phyloP scores from a whole-genome alignment of 1,140 invertebrate genomes.

The Archivesica marissinica region DNA sequence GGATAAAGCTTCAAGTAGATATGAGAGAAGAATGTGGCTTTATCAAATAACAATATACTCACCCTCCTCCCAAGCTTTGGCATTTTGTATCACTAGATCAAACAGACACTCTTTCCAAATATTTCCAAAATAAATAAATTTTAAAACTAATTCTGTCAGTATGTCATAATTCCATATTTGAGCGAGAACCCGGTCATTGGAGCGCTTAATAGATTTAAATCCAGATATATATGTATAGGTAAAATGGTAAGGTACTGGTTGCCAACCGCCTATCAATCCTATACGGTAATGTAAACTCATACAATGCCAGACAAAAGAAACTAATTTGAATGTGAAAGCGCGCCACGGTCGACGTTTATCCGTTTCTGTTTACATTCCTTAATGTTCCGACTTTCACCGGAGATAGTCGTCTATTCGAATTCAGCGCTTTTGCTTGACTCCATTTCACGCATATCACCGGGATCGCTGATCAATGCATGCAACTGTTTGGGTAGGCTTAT shows the following conservation, averaged over 20 bases:
- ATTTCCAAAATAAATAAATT: conserved; percentile 25
- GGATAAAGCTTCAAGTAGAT: not conserved
- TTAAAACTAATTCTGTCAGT: conserved; percentile 30
- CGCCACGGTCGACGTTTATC: conserved; percentile 37
- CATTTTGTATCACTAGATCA: conserved; percentile 1
- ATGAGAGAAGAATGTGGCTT: not conserved
- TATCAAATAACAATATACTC: conserved; percentile 8
- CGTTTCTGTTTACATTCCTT: conserved; percentile 51
- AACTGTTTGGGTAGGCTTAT: not conserved
- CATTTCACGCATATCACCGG: conserved; percentile 25
- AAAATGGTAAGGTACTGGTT: conserved; percentile 34
- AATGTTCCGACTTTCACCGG: conserved; percentile 46
- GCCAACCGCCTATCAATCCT: conserved; percentile 49
- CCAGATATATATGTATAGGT: conserved; percentile 38
- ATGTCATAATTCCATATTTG: conserved; percentile 51
- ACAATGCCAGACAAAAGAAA: conserved; percentile 51
- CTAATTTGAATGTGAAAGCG: conserved; percentile 59
- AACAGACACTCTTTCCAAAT: not conserved
- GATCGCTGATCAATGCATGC: not conserved
- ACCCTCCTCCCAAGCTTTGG: conserved; percentile 49
- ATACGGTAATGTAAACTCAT: conserved; percentile 43
- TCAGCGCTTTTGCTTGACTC: conserved; percentile 21
- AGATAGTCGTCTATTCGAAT: conserved; percentile 29
- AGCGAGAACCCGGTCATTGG: conserved; percentile 21
- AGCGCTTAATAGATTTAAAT: conserved; percentile 43